A percentile compares a stretch with the other conserved stretches of the same genome.
Conservation (phyloP, 2,797 vertebrate species). For the Zenarchopterus dispar region DNA sequence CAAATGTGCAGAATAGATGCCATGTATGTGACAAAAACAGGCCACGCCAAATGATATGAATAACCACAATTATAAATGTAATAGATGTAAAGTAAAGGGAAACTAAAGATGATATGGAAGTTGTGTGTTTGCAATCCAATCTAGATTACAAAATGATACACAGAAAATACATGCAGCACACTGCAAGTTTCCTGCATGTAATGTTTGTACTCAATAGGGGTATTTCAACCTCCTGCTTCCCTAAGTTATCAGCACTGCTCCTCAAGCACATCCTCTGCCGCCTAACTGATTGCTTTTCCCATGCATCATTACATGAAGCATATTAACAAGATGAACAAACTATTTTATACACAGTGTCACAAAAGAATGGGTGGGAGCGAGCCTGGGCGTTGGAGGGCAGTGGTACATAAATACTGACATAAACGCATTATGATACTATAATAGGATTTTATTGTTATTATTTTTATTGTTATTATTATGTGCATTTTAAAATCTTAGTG, state of each 20-base stretch:
- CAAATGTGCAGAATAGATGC: neutral
- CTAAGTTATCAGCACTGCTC: conserved; percentile 70
- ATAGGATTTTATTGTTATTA: conserved; percentile 10
- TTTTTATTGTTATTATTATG: neutral
- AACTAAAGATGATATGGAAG: neutral
- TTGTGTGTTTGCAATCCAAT: neutral
- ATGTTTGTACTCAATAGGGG: conserved; percentile 21
- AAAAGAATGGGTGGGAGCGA: conserved; percentile 14
- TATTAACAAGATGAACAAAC: conserved; percentile 76
- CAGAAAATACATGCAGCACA: conserved; percentile 41
- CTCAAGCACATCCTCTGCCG: conserved; percentile 57
- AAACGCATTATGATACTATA: neutral
- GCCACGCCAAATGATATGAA: neutral
- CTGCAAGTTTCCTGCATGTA: conserved; percentile 49
- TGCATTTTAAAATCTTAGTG: no score
- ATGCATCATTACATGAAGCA: conserved; percentile 72
- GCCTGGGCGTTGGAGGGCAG: neutral
- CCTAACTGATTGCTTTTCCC: conserved; percentile 75
- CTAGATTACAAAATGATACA: conserved; percentile 5
- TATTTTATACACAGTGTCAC: conserved; percentile 53
- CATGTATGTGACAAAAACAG: neutral
- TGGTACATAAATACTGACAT: neutral
- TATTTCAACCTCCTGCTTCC: conserved; percentile 60
- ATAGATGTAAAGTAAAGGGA: neutral
- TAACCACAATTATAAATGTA: neutral